Evolutionary conservation across 2,113 vertebrate genomes (phyloP), one percentile per base, ranked within the genome.

Genomic region (Brachirus orientalis): DNA sequence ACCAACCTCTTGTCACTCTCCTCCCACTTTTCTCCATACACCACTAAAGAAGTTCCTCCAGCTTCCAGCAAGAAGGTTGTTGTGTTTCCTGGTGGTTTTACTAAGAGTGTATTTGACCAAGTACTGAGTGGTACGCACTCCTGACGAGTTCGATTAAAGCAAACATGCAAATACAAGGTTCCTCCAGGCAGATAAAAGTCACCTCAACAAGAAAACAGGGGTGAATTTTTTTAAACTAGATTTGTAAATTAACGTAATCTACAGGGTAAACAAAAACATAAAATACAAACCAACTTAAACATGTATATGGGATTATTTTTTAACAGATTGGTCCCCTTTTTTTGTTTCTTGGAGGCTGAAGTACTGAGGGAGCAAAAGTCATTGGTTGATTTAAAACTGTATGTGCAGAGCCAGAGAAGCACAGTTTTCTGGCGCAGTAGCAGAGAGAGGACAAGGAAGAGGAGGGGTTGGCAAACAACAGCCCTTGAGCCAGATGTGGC

Each of bases 41-140:
- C 83, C 82, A 88, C 87, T 83, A 89, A 91, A 91, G 90, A 91
- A 90, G 90, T 83, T 83, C 84, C 90, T 90, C 88, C 77, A 46
- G 77, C 82, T 80, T 78, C 82, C 83, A 83, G 75, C 65, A 59
- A 83, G 80, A 87, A 75, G 72, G 70, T 77, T 59, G 50, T 41
- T 7, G 52, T 18, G 7, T 50, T 33, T n/a, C 56, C 28, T 78
- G 61, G 48, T 70, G 55, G 8, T 33, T 37, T 7, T 17, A 6
- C 46, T 55, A 16, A 28, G 20, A 52, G 35, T 10, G 35, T 71
- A 54, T 45, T 1, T 33, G n/a, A 44, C 37, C 51, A 17, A 57
- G 28, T 37, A 38, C 40, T 37, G 43, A 43, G 20, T 38, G 44
- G 36, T 36, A n/a, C n/a, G n/a, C n/a, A n/a, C n/a, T n/a, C n/a